Conservation (phyloP, 2,113 vertebrate genomes). For the Diadophis punctatus region DNA sequence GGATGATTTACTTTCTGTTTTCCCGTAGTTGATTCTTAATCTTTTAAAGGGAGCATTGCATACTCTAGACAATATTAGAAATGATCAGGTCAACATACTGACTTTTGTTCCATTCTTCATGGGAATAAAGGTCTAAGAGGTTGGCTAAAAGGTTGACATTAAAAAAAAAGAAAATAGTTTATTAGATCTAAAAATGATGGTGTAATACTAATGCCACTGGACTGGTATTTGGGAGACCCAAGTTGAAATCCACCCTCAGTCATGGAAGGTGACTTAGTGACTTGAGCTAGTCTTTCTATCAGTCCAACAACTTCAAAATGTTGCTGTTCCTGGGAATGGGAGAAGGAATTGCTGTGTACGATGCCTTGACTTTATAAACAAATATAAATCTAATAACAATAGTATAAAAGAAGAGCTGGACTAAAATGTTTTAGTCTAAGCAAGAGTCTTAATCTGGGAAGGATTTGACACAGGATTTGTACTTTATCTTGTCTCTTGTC, state of each 20-base stretch:
- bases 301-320: not conserved
- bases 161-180: not conserved
- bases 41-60: not conserved
- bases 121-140: not conserved
- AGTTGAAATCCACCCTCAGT: not conserved
- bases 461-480: not conserved
- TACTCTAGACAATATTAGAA: not conserved
- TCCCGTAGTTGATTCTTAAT: not conserved
- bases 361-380: not conserved
- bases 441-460: not conserved
- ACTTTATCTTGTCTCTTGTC: not conserved
- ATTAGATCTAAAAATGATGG: not conserved
- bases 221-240: not conserved
- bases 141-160: not conserved
- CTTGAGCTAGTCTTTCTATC: not conserved
- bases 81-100: not conserved
- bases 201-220: not conserved
- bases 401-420: not conserved
- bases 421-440: not conserved
- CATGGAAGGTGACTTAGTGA: not conserved
- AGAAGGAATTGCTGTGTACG: not conserved
- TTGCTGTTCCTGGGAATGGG: not conserved
- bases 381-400: not conserved
- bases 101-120: not conserved
- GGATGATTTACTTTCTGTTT: not conserved